Conservation (phyloP, 1,140 invertebrate species). For the Neodiprion pinetum region DNA sequence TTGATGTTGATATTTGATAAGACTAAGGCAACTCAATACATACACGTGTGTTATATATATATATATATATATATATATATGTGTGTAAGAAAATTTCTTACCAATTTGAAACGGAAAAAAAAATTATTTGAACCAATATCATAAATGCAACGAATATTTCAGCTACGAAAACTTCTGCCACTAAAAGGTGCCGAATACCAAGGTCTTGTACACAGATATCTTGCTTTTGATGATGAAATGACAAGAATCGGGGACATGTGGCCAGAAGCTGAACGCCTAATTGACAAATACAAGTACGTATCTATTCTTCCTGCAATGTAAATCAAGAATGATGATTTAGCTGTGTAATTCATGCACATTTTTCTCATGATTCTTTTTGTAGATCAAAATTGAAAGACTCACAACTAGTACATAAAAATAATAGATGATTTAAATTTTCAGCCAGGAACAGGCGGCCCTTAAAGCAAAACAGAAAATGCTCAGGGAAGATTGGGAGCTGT, state of each 20-base stretch:
- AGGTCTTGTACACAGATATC: constrained; percentile 63
- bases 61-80: constrained; percentile 17
- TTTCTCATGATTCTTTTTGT: background rate
- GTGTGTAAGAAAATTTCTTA: constrained; percentile 14
- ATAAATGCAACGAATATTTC: constrained; percentile 23
- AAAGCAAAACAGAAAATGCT: constrained; percentile 65
- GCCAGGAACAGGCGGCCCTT: constrained; percentile 59
- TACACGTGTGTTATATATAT: background rate
- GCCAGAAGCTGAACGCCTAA: constrained; percentile 67
- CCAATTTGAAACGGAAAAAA: too few species aligned
- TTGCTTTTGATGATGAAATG: constrained; percentile 72
- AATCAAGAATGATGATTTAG: background rate
- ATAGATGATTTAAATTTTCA: constrained; percentile 30
- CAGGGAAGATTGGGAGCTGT: constrained; percentile 66
- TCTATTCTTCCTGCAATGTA: constrained; percentile 8
- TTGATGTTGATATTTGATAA: constrained; percentile 16
- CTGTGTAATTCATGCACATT: constrained; percentile 10
- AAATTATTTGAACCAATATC: too few species aligned
- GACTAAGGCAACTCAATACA: background rate
- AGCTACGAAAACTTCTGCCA: constrained; percentile 57
- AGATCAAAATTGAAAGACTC: background rate
- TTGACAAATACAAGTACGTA: constrained; percentile 66
- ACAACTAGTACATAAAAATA: background rate
- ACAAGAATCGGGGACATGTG: constrained; percentile 66
- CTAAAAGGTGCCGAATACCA: constrained; percentile 63